A percentile compares a stretch with the other conserved stretches of the same genome.
Evolutionary conservation across 2,113 vertebrate species (phyloP).

Genomic region (Odocoileus hemionus): DNA sequence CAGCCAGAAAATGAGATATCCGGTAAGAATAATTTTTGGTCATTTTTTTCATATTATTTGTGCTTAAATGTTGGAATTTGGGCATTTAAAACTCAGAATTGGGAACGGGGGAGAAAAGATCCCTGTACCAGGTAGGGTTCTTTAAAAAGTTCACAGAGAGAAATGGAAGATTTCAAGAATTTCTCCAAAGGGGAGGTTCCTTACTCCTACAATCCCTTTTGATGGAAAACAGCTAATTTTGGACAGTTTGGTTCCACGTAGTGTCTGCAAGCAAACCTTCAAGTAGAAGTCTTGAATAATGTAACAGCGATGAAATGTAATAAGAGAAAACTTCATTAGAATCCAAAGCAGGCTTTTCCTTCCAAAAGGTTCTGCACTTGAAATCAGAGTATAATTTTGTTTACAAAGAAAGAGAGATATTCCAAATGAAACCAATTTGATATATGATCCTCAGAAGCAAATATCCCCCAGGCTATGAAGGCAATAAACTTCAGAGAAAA

Average conservation of each 20-base stretch:
- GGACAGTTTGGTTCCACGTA: not conserved
- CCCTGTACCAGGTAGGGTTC: not conserved
- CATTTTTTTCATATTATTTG: not conserved
- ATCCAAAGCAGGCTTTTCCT: constrained; percentile 13
- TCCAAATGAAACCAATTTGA: constrained; percentile 48
- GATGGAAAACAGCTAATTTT: not conserved
- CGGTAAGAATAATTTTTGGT: constrained; percentile 15
- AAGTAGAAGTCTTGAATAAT: constrained; percentile 1
- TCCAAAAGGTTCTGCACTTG: constrained; percentile 51
- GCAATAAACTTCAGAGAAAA: constrained; percentile 3
- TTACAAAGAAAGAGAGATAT: constrained; percentile 33
- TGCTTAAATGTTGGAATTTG: constrained; percentile 20
- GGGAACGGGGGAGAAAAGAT: not conserved
- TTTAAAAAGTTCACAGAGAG: not conserved
- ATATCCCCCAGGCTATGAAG: not conserved
- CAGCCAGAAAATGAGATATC: constrained; percentile 43
- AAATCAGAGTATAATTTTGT: constrained; percentile 50
- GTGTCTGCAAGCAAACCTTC: not conserved
- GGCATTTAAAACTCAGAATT: not conserved
- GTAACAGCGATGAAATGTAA: not conserved
- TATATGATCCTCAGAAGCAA: constrained; percentile 7
- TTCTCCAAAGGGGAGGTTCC: not conserved
- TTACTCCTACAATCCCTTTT: not conserved
- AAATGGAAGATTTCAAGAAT: not conserved
- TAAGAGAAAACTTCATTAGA: constrained; percentile 40